Evolutionary conservation across 2,113 vertebrate species (phyloP), one percentile per base, ranked within the genome.

Genomic region (Eudyptes chrysolophus): DNA sequence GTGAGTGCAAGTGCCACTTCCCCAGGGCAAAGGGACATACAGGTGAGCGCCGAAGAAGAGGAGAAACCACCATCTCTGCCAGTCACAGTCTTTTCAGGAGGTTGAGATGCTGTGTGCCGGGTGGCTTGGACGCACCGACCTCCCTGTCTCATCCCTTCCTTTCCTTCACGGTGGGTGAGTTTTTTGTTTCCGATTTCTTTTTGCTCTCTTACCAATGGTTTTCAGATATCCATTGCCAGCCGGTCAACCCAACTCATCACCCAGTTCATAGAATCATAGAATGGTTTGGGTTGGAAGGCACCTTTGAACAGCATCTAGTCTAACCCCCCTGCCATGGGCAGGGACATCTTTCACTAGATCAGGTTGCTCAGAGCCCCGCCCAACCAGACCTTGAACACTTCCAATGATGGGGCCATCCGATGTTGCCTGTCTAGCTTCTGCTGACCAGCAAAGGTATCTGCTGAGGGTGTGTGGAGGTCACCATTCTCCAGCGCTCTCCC

Each of bases 31-130:
- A 64, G 77, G 62, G 61, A 18, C 21, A 20, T 44, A 24, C 1
- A 32, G 44, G 12, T 0, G 0, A 44, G 30, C 0, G 0, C 21
- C 42, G 25, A 46, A 34, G 46, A 55, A 76, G 60, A 81, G 44
- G n/a, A 80, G 44, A 57, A 85, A 10, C 30, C 15, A 10, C 48
- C 1, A 1, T 40, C 46, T 40, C 6, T 68, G 29, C 49, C 42
- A 14, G 36, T 44, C 40, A 32, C 16, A 2, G 3, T 36, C 30
- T 32, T 61, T 36, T 38, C 42, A 71, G 65, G 57, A 83, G 42
- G 24, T 16, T 71, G 34, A 9, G 36, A 26, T 18, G 16, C 32
- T n/a, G 25, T 40, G 20, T 52, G 16, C 34, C 1, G 3, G 42
- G 9, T 70, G 13, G 3, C 32, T 40, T 26, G 34, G 34, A 52